These are phyloP conservation scores for Craseonycteris thonglongyai DNA, from an alignment of 2,113 vertebrate genomes.

Conservation along the genomic window DNA sequence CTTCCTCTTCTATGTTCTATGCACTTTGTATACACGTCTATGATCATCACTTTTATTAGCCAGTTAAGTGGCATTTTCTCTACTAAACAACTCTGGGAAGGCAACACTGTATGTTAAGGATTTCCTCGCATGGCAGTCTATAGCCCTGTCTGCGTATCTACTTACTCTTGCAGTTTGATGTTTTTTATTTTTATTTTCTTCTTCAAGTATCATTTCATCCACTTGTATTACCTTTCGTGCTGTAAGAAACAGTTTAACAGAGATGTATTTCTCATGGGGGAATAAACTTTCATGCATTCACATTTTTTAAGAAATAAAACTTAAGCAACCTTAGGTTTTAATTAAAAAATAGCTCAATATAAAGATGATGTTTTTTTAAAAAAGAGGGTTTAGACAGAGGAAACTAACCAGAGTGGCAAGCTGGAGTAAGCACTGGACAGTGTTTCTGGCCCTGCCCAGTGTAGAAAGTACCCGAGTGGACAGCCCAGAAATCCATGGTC, in stretches of 20 bases:
- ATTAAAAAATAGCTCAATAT: background rate
- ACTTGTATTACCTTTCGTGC: slow-evolving; percentile 64
- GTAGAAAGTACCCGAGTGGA: background rate
- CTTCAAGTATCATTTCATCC: slow-evolving; percentile 44
- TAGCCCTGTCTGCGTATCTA: background rate
- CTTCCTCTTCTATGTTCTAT: background rate
- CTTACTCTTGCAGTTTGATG: slow-evolving; percentile 70
- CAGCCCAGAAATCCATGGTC: background rate
- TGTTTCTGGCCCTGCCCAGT: background rate
- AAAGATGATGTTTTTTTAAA: background rate
- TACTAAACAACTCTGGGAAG: background rate
- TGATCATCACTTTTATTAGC: background rate
- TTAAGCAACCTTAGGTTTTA: background rate
- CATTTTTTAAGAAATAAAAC: slow-evolving; percentile 7
- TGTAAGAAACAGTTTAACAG: slow-evolving; percentile 44
- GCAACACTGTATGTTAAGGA: background rate
- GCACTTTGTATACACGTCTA: background rate
- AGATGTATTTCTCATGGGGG: background rate
- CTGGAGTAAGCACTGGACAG: background rate
- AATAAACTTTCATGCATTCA: background rate
- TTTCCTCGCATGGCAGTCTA: background rate
- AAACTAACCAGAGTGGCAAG: background rate
- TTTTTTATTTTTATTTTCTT: slow-evolving; percentile 46
- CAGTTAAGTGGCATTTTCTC: background rate
- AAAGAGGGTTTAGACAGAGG: background rate